Percentiles rank a stretch among this genome's conserved stretches.
phyloP scores from a whole-genome alignment of 2,113 vertebrate species.

The Hippopotamus amphibius region DNA sequence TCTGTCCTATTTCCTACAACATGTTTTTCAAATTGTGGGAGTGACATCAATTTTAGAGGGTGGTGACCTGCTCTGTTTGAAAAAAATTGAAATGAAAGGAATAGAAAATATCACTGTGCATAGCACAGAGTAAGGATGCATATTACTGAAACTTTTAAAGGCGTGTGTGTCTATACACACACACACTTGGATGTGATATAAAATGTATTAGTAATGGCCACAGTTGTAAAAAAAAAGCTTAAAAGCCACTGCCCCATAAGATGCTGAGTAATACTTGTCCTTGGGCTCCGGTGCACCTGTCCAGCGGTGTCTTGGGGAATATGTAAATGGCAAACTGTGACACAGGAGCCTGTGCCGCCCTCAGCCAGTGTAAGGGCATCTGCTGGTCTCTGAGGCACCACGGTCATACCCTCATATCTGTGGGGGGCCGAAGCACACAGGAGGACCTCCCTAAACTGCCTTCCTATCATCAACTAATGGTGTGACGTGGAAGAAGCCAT shows the following conservation, averaged over 20 bases:
- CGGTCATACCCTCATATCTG: fast-evolving
- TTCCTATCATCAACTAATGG: neutral
- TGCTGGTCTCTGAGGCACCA: neutral
- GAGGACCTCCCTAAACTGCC: neutral
- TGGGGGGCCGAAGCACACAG: neutral
- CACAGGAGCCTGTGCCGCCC: fast-evolving
- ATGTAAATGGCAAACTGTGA: neutral
- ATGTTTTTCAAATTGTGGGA: neutral
- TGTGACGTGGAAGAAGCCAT: neutral
- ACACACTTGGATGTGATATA: neutral
- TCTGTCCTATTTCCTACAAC: neutral
- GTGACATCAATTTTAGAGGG: conserved; percentile 18
- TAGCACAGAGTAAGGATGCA: neutral
- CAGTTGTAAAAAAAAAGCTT: neutral
- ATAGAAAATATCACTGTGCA: neutral
- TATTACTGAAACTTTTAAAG: neutral
- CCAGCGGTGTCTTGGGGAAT: neutral
- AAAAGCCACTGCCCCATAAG: neutral
- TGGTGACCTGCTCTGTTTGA: neutral
- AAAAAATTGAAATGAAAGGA: neutral
- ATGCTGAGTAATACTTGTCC: neutral
- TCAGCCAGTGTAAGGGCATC: neutral
- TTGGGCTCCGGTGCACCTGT: neutral
- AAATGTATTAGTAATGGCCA: neutral
- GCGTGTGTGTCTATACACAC: neutral